Evolutionary conservation across 2,113 vertebrate species (phyloP).

Genomic region (Ochotona princeps): DNA sequence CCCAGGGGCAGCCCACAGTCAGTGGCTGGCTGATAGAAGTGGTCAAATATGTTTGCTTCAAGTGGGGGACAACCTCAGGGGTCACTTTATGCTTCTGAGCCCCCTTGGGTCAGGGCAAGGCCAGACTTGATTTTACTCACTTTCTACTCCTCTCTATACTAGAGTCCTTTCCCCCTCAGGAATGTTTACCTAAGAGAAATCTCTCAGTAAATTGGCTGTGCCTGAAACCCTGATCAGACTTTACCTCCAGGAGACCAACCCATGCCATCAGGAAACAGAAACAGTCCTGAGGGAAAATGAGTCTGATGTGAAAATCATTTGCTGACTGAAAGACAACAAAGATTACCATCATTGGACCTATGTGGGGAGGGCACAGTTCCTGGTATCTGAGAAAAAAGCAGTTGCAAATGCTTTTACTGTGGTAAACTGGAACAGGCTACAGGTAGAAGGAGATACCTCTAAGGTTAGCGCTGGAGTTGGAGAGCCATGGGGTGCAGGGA

Average conservation of each 20-base stretch:
- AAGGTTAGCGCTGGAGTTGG: too few species aligned
- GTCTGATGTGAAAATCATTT: not conserved
- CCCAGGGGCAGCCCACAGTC: not conserved
- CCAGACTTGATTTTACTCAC: not conserved
- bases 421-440: not conserved
- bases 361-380: too few species aligned
- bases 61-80: not conserved
- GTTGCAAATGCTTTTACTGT: not conserved
- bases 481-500: not conserved
- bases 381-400: not conserved
- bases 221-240: not conserved
- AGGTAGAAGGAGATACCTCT: too few species aligned
- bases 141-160: not conserved
- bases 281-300: not conserved
- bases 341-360: not conserved
- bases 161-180: not conserved
- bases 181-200: not conserved
- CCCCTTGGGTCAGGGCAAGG: not conserved
- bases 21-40: not conserved
- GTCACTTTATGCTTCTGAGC: not conserved
- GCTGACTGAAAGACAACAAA: not conserved
- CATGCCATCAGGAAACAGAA: not conserved
- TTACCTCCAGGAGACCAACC: not conserved
- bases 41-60: not conserved
- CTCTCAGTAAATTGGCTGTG: not conserved